These are phyloP conservation scores for Dendroctonus valens DNA, from an alignment of 1,140 invertebrate species.

Conservation along the genomic window DNA sequence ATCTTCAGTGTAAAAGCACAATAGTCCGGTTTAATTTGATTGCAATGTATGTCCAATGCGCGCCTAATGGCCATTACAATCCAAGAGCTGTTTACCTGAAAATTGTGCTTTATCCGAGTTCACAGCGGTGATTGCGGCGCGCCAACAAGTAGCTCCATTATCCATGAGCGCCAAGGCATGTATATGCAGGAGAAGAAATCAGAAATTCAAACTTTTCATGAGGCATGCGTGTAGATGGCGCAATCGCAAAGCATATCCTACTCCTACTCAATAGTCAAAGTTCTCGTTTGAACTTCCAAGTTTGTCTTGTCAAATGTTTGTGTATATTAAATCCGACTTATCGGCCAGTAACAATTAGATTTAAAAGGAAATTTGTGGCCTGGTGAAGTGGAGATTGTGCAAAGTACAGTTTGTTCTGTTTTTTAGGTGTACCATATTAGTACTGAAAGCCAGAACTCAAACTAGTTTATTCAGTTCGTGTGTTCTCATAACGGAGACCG, in stretches of 20 bases:
- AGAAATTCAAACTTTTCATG: neutral
- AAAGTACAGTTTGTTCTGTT: conserved; percentile 8
- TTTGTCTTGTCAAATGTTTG: conserved; percentile 36
- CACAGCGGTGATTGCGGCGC: no score
- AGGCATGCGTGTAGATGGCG: conserved; percentile 27
- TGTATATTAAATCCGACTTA: conserved; percentile 31
- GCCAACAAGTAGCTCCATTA: no score
- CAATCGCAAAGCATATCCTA: conserved; percentile 28
- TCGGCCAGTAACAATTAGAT: conserved; percentile 23
- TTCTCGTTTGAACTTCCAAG: conserved; percentile 26
- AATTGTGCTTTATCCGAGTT: no score
- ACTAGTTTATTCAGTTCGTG: conserved; percentile 41
- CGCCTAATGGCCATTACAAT: no score
- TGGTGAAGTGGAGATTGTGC: neutral
- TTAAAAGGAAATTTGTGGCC: conserved; percentile 14
- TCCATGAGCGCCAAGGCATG: no score
- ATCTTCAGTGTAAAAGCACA: no score
- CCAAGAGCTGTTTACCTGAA: no score
- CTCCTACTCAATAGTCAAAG: conserved; percentile 19
- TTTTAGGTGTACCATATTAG: conserved; percentile 1
- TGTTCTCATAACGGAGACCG: conserved; percentile 45
- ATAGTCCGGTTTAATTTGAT: no score
- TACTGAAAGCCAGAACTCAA: conserved; percentile 1
- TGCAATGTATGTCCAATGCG: no score
- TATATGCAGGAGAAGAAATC: neutral